phyloP scores from a whole-genome alignment of 1,140 invertebrate genomes.

The Bicyclus anynana region DNA sequence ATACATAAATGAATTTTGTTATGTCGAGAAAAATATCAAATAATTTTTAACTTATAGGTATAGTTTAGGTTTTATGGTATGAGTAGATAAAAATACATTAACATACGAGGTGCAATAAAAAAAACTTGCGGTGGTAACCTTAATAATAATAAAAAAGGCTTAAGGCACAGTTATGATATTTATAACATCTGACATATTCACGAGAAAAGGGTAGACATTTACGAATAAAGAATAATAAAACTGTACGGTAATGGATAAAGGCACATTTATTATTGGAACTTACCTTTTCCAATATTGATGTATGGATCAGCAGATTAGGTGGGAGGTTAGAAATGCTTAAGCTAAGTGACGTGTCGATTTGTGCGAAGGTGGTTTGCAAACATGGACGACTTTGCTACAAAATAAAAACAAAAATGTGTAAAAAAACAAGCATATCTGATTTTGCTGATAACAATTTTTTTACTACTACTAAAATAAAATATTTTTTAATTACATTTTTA shows the following conservation, averaged over 20 bases:
- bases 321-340: not conserved
- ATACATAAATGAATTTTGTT: too few relatives aligned
- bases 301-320: not conserved
- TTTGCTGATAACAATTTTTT: too few relatives aligned
- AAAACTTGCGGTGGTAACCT: not conserved
- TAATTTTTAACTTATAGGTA: too few relatives aligned
- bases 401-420: too few relatives aligned
- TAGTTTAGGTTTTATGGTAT: too few relatives aligned
- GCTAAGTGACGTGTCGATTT: too few relatives aligned
- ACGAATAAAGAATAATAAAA: slow-evolving; percentile 2
- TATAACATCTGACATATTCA: slow-evolving; percentile 1
- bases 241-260: not conserved
- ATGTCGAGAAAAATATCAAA: too few relatives aligned
- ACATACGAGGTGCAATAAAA: not conserved
- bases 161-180: not conserved
- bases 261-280: slow-evolving; percentile 1
- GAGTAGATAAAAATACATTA: not conserved
- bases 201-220: slow-evolving; percentile 2
- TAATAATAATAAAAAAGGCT: slow-evolving; percentile 1
- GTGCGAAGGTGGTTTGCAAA: too few relatives aligned
- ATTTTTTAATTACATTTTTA: too few relatives aligned
- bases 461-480: too few relatives aligned
- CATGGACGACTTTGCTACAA: too few relatives aligned
- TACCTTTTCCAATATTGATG: not conserved
- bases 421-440: too few relatives aligned